Percentiles rank a stretch among this genome's conserved stretches.
phyloP scores from a whole-genome alignment of 2,888 invertebrate species.

The Drosophila atripex region DNA sequence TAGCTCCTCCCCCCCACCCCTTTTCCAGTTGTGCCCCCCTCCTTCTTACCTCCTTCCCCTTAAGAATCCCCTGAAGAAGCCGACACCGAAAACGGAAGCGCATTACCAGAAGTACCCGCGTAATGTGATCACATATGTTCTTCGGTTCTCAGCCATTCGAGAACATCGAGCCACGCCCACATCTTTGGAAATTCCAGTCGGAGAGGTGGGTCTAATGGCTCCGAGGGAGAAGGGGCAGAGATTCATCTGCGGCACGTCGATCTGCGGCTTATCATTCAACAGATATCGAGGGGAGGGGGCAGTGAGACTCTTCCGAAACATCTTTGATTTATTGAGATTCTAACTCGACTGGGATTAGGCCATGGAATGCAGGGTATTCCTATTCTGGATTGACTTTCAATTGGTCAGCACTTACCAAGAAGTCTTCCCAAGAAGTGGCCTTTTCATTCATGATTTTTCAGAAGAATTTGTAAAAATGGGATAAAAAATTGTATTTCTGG shows the following conservation, averaged over 20 bases:
- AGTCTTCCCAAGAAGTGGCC: too few species aligned
- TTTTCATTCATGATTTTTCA: too few species aligned
- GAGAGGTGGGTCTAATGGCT: slow-evolving; percentile 1
- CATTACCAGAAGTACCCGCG: slow-evolving; percentile 61
- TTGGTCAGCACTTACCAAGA: too few species aligned
- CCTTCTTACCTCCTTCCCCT: too few species aligned
- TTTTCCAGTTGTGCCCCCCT: too few species aligned
- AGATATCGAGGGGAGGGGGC: slow-evolving; percentile 49
- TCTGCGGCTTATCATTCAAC: too few species aligned
- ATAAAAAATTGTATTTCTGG: too few species aligned
- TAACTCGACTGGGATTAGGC: neutral
- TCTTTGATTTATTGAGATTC: neutral
- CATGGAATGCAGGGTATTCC: neutral
- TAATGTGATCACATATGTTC: slow-evolving; percentile 69
- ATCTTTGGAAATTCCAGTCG: neutral
- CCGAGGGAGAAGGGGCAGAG: neutral
- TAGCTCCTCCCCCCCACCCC: slow-evolving; percentile 29
- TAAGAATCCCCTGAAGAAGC: neutral
- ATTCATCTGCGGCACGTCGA: too few species aligned
- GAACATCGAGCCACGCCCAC: slow-evolving; percentile 33
- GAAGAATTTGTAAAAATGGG: too few species aligned
- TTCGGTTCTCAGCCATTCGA: slow-evolving; percentile 9
- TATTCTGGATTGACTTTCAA: too few species aligned
- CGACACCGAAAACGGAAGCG: slow-evolving; percentile 67
- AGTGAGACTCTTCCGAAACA: neutral